Evolutionary conservation across 2,888 invertebrate genomes (phyloP).

Genomic region (Piscicola geometra): DNA sequence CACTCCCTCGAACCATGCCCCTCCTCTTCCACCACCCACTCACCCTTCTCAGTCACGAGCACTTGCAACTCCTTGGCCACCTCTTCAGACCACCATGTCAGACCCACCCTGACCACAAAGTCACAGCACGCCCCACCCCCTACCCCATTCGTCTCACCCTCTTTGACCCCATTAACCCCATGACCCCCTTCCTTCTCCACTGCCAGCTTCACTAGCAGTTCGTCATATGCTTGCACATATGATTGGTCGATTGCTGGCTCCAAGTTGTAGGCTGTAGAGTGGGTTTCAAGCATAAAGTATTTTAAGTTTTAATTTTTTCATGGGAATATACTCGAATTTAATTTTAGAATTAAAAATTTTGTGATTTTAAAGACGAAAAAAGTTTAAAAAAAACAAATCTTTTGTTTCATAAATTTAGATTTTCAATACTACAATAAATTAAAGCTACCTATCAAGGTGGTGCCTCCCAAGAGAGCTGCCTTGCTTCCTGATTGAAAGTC

Average conservation of each 20-base stretch:
- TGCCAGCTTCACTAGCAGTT: neutral
- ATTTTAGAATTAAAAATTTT: too few species aligned
- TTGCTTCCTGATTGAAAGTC: constrained; percentile 23
- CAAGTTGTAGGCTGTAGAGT: constrained; percentile 15
- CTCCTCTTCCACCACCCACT: neutral
- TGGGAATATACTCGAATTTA: too few species aligned
- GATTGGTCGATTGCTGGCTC: constrained; percentile 26
- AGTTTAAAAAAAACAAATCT: too few species aligned
- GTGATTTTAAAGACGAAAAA: too few species aligned
- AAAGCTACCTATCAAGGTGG: constrained; percentile 25
- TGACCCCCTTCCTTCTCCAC: neutral
- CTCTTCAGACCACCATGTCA: constrained; percentile 27
- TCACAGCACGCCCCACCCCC: constrained; percentile 4
- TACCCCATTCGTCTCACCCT: neutral
- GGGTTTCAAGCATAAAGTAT: too few species aligned
- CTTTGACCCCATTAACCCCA: neutral
- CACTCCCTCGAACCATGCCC: neutral
- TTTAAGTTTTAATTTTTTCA: too few species aligned
- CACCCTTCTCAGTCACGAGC: constrained; percentile 24
- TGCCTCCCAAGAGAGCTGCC: constrained; percentile 29
- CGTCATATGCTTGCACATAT: constrained; percentile 25
- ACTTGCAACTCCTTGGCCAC: constrained; percentile 3
- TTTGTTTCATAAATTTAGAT: too few species aligned
- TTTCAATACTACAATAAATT: too few species aligned
- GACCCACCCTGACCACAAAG: constrained; percentile 16